phyloP scores from a whole-genome alignment of 2,113 vertebrate species.

The Chionomys nivalis region DNA sequence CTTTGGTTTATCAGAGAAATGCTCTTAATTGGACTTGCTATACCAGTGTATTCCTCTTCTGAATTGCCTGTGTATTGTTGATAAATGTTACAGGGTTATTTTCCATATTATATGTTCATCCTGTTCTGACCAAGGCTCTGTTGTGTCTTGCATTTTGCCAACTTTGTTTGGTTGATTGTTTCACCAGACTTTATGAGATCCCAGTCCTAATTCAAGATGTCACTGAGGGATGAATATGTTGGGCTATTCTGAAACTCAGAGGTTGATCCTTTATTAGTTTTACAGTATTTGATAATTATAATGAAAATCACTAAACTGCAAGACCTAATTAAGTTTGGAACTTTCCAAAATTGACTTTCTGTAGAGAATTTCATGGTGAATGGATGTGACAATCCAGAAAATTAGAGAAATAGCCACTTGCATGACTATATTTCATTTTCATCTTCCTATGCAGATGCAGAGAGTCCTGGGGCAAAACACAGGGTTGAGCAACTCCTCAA shows the following conservation, averaged over 20 bases:
- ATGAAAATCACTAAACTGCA: slow-evolving; percentile 82
- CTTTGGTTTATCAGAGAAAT: slow-evolving; percentile 67
- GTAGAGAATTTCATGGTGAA: slow-evolving; percentile 81
- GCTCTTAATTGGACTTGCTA: slow-evolving; percentile 72
- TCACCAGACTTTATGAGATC: slow-evolving; percentile 50
- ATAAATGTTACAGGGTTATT: slow-evolving; percentile 68
- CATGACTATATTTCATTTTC: slow-evolving; percentile 81
- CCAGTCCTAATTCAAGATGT: slow-evolving; percentile 49
- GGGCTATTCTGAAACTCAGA: slow-evolving; percentile 75
- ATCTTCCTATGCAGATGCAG: slow-evolving; percentile 51
- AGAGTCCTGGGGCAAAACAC: slow-evolving; percentile 71
- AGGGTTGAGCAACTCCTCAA: slow-evolving; percentile 72
- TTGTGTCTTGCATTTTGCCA: slow-evolving; percentile 43
- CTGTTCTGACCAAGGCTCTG: slow-evolving; percentile 54
- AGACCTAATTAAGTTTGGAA: slow-evolving; percentile 84
- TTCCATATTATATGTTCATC: slow-evolving; percentile 59
- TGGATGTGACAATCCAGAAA: slow-evolving; percentile 82
- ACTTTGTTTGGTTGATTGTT: slow-evolving; percentile 52
- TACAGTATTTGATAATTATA: slow-evolving; percentile 81
- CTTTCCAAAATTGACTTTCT: slow-evolving; percentile 82
- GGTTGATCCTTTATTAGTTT: slow-evolving; percentile 79
- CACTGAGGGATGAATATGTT: slow-evolving; percentile 76
- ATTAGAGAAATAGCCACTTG: slow-evolving; percentile 82
- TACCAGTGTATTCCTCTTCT: slow-evolving; percentile 26
- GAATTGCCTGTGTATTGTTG: slow-evolving; percentile 66